Evolutionary conservation across 2,113 vertebrate genomes (phyloP).

Genomic region (Helogale parvula): DNA sequence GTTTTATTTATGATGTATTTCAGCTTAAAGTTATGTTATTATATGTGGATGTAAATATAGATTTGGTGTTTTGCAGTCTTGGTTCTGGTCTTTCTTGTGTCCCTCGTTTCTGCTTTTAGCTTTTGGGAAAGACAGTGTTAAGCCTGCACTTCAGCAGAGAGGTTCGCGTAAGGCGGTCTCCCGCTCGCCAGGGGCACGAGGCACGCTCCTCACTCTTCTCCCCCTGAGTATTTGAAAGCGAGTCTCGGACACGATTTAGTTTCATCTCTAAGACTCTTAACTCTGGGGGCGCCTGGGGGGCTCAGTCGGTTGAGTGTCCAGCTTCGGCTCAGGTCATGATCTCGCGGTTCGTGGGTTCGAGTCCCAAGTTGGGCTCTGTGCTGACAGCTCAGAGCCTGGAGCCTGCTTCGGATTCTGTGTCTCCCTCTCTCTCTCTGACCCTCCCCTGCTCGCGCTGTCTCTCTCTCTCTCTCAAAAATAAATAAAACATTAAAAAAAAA

Average conservation of each 20-base stretch:
- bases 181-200: fast-evolving
- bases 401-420: too few species aligned
- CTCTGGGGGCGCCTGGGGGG: too few species aligned
- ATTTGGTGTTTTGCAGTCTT: conserved; percentile 88
- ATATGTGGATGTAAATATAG: conserved; percentile 90
- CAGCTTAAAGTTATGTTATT: conserved; percentile 89
- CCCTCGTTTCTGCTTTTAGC: conserved; percentile 53
- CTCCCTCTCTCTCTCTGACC: too few species aligned
- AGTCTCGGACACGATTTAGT: neutral
- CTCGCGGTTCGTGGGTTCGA: too few species aligned
- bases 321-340: too few species aligned
- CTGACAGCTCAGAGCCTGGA: too few species aligned
- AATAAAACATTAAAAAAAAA: too few species aligned
- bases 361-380: too few species aligned
- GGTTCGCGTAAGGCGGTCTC: fast-evolving
- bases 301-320: too few species aligned
- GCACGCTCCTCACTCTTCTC: fast-evolving
- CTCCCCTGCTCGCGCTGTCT: too few species aligned
- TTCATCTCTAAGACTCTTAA: neutral
- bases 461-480: too few species aligned
- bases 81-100: conserved; percentile 69
- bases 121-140: neutral
- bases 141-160: fast-evolving
- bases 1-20: conserved; percentile 91
- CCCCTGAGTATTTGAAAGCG: neutral